Evolutionary conservation across 2,797 vertebrate species (phyloP), one percentile per base, ranked within the genome.

Genomic region (Rhinichthys osculus): DNA sequence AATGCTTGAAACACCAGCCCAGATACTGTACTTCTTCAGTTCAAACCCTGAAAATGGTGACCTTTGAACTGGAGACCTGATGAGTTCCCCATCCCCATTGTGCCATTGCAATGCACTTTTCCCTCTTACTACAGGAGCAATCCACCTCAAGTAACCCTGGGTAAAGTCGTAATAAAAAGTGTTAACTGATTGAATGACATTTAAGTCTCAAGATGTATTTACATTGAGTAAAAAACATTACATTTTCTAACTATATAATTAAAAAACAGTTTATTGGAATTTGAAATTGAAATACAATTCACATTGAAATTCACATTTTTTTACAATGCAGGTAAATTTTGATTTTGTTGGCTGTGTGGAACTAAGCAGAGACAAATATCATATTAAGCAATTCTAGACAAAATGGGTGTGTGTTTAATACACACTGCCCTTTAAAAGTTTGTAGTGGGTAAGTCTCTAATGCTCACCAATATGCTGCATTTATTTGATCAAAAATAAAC

Each of bases 71-170:
- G 6, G 21, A 78, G 3, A 59, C n/a, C 23, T 44, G 47, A 78
- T 77, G 50, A 40, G 21, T 21, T 84, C 64, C 59, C 47, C 33
- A 66, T 69, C 62, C n/a, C 16, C 50, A 67, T 1, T 66, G 33
- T 54, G 70, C 19, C 40, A 11, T 33, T 59, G 67, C 50, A 72
- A 82, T 82, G 19, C n/a, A 54, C 21, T 57, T 81, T 23, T 52
- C 17, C 19, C 27, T 81, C 9, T 50, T 81, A 8, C 64, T 23
- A 33, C 27, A 47, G 21, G n/a, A 67, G 30, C 27, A 59, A 14
- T 38, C 74, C 13, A 35, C 21, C 16, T 16, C 5, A 77, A 57
- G 50, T 30, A n/a, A 40, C 33, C 52, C 19, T 5, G n/a, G 40
- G n/a, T 80, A 19, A 79, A 44, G 78, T 67, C 0, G 0, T 80